phyloP scores from a whole-genome alignment of 2,797 vertebrate species.

The Percopsis omiscomaycus region DNA sequence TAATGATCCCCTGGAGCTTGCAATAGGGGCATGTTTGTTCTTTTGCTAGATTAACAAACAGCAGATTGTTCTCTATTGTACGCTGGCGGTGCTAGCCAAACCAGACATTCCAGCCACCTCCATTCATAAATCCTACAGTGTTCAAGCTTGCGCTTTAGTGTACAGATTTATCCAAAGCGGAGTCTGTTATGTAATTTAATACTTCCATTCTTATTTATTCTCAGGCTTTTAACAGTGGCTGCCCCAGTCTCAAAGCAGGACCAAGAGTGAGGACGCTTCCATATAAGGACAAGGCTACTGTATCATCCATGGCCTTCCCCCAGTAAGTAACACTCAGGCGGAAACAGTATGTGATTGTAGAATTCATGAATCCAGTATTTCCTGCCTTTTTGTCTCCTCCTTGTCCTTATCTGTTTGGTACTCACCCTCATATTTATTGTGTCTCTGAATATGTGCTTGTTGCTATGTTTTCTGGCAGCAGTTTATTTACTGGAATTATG shows the following conservation, averaged over 20 bases:
- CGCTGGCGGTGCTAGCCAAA: conserved; percentile 52
- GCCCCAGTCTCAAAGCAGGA: conserved; percentile 33
- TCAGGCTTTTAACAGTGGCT: conserved; percentile 27
- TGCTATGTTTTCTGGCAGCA: neutral
- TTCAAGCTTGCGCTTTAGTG: conserved; percentile 41
- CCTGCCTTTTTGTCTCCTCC: conserved; percentile 6
- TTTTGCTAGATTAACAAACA: conserved; percentile 57
- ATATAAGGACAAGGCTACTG: conserved; percentile 62
- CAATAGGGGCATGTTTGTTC: conserved; percentile 60
- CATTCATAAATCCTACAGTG: conserved; percentile 59
- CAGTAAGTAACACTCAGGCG: conserved; percentile 19
- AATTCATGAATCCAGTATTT: conserved; percentile 15
- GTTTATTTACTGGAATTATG: neutral
- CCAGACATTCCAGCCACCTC: conserved; percentile 69
- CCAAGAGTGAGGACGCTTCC: conserved; percentile 41
- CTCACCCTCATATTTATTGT: conserved; percentile 21
- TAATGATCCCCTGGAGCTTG: conserved; percentile 27
- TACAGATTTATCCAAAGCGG: conserved; percentile 41
- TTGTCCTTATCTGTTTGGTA: neutral
- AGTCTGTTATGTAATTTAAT: conserved; percentile 61
- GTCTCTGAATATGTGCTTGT: conserved; percentile 1
- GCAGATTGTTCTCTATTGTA: conserved; percentile 57
- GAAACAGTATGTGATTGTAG: conserved; percentile 61
- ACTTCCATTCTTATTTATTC: conserved; percentile 18
- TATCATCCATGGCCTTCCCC: conserved; percentile 39